phyloP scores from a whole-genome alignment of 2,797 vertebrate genomes.

The Naso thynnoides region DNA sequence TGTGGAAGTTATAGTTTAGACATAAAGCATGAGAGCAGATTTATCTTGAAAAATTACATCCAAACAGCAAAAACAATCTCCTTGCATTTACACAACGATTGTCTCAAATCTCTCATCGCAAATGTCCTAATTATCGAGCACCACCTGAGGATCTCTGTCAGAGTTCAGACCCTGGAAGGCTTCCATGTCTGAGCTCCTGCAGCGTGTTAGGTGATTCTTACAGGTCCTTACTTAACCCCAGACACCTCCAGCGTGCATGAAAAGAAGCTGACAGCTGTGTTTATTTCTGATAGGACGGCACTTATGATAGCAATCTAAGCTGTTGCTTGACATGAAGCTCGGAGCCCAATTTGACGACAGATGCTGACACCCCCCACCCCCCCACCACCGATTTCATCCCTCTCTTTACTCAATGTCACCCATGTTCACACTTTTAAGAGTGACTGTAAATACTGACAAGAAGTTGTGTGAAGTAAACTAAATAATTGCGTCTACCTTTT shows the following conservation, averaged over 20 bases:
- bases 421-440: conserved; percentile 72
- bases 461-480: conserved; percentile 24
- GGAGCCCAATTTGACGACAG: conserved; percentile 75
- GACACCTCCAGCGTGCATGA: conserved; percentile 77
- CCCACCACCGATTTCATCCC: conserved; percentile 68
- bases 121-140: conserved; percentile 44
- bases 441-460: conserved; percentile 48
- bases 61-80: background rate
- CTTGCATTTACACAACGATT: conserved; percentile 6
- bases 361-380: conserved; percentile 67
- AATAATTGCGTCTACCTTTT: conserved; percentile 15
- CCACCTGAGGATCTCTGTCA: conserved; percentile 38
- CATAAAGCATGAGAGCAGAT: background rate
- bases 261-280: conserved; percentile 79
- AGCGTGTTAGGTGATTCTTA: conserved; percentile 65
- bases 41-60: background rate
- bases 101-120: conserved; percentile 3
- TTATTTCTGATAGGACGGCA: conserved; percentile 76
- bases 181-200: conserved; percentile 62
- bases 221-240: conserved; percentile 82
- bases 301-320: conserved; percentile 68
- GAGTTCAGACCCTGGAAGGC: conserved; percentile 45
- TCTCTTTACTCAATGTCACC: conserved; percentile 77
- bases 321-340: conserved; percentile 75
- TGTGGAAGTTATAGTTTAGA: background rate